Base-by-base conservation (phyloP, 2,797 vertebrate genomes). In the Epinephelus malabaricus region DNA sequence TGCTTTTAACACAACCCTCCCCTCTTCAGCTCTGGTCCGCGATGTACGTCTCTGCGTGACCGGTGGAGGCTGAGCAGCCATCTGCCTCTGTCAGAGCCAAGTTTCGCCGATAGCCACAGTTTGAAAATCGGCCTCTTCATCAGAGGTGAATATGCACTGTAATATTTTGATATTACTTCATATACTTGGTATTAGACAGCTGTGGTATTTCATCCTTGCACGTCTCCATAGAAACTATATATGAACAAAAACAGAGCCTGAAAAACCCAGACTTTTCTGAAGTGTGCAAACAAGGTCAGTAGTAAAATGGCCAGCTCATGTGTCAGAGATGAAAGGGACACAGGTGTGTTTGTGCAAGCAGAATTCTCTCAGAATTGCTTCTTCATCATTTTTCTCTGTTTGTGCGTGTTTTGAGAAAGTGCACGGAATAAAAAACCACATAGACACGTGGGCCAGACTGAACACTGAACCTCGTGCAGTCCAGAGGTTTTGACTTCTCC, bases 391-490 rank as follows among this genome's bases (percentile, higher is more conserved):
- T 25, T 65, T 73, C 62, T 78, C 30, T 47, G 15, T 58, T 15
- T 47, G 14, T 56, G 46, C 5, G 3, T 64, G 23, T 64, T 69
- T 78, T 70, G 47, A 62, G 46, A 3, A 46, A 67, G 59, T 19
- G 19, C 15, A 38, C 47, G 38, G 5, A 30, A 30, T 12, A 17
- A 49, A 74, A 67, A 40, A 66, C 6, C 34, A 70, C 13, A 65
- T 17, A 62, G 6, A 69, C 43, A 70, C 6, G 18, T 34, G 46
- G 76, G 12, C 55, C 47, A 61, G 40, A 49, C 49, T 65, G 91
- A 90, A 88, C 59, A 92, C 90, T 90, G 88, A 92, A 81, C 84
- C 90, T 89, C 76, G 65, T 76, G 81, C 59, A 64, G 85, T 85
- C 79, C 21, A 46, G 59, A 77, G 86, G 79, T 84, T 83, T 69